Percentiles rank a stretch among this genome's conserved stretches.
Conservation (phyloP, 2,888 invertebrate species). For the Macrosiphum euphorbiae region DNA sequence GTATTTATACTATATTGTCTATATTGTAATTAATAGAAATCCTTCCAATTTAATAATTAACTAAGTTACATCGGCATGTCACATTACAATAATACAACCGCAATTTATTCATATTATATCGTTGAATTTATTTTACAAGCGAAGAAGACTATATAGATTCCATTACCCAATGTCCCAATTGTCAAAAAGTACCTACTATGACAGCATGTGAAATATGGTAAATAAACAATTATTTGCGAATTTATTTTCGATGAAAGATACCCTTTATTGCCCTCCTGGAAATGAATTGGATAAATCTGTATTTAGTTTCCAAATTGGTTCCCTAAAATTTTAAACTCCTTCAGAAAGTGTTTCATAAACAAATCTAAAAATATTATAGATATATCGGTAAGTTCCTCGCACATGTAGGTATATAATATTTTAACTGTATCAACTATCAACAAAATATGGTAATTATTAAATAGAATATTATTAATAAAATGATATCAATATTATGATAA, state of each 20-base stretch:
- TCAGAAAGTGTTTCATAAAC: neutral
- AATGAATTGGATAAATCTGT: neutral
- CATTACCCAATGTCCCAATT: neutral
- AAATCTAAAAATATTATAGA: neutral
- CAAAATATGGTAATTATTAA: neutral
- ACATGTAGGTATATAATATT: neutral
- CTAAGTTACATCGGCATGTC: neutral
- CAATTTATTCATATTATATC: neutral
- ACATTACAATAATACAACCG: neutral
- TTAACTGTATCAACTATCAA: neutral
- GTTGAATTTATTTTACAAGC: neutral
- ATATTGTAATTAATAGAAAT: neutral
- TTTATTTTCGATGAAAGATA: neutral
- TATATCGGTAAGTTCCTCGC: neutral
- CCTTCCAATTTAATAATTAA: neutral
- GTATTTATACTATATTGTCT: neutral
- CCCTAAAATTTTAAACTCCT: neutral
- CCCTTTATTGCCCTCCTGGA: neutral
- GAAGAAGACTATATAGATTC: neutral
- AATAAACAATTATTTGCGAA: neutral
- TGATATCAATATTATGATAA: neutral
- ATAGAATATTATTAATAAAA: neutral
- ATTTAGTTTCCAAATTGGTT: neutral
- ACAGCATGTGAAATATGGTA: neutral
- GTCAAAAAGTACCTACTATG: neutral